Percentiles rank a stretch among this genome's conserved stretches.
Conservation (phyloP, 37 sponge, comb jelly and placozoan genomes). For the Eunapius fragilis region DNA sequence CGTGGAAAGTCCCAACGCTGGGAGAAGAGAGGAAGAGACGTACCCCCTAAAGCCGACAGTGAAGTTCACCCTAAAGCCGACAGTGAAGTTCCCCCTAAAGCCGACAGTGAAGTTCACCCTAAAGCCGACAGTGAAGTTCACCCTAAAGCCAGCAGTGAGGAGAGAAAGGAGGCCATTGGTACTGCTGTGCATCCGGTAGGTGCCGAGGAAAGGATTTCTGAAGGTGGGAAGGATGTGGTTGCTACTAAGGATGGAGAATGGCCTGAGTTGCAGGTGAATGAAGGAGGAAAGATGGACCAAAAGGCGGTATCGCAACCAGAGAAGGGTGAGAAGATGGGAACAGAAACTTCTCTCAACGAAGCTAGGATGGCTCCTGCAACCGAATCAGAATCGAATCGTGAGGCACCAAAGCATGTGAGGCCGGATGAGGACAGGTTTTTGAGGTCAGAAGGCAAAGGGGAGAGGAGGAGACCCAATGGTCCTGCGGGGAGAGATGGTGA, state of each 20-base stretch:
- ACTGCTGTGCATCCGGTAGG: too few species aligned
- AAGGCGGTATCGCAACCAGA: background rate
- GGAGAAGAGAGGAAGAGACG: background rate
- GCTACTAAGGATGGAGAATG: background rate
- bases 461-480: background rate
- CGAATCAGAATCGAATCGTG: background rate
- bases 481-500: slow-evolving; percentile 12
- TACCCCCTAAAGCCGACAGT: background rate
- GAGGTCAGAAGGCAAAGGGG: background rate
- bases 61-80: background rate
- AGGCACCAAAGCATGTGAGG: background rate
- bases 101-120: too few species aligned
- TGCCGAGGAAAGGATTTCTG: background rate
- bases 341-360: background rate
- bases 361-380: background rate
- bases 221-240: background rate
- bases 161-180: background rate
- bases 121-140: background rate
- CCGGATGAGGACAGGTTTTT: background rate
- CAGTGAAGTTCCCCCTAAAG: background rate
- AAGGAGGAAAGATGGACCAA: background rate
- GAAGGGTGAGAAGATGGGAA: background rate
- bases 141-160: background rate
- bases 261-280: background rate
- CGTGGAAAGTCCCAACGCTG: background rate